Percentiles rank a stretch among this genome's conserved stretches.
Evolutionary conservation across 2,113 vertebrate genomes (phyloP).

Genomic region (Anhinga anhinga): DNA sequence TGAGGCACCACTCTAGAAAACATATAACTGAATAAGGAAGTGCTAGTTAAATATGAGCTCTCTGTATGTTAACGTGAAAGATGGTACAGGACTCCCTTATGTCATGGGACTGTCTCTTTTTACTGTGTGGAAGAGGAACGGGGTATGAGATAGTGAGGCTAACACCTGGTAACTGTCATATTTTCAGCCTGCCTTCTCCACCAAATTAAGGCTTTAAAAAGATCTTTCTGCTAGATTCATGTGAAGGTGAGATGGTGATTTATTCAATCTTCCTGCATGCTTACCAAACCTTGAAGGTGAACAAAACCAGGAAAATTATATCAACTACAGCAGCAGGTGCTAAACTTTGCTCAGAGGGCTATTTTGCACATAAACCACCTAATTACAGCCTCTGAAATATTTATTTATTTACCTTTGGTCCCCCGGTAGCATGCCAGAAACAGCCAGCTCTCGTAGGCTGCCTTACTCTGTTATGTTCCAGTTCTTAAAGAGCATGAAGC

Average conservation of each 20-base stretch:
- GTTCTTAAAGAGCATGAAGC: not conserved
- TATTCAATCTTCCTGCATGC: not conserved
- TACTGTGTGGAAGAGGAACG: not conserved
- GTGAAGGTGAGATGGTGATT: not conserved
- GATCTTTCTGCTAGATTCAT: not conserved
- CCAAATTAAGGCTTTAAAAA: not conserved
- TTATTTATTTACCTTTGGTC: not conserved
- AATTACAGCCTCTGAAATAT: not conserved
- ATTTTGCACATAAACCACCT: not conserved
- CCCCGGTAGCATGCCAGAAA: not conserved
- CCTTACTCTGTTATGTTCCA: not conserved
- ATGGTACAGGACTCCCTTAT: not conserved
- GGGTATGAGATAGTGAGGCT: not conserved
- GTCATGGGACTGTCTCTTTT: not conserved
- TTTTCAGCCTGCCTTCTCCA: not conserved
- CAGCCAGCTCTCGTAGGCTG: not conserved
- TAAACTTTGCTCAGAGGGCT: not conserved
- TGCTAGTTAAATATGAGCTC: not conserved
- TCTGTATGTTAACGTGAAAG: not conserved
- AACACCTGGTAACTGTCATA: not conserved
- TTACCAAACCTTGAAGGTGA: not conserved
- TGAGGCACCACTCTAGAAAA: not conserved
- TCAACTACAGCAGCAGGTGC: not conserved
- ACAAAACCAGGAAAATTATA: not conserved
- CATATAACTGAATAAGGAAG: not conserved